These are phyloP conservation scores for Dasyurus viverrinus DNA, from an alignment of 2,113 vertebrate species.

Conservation along the genomic window DNA sequence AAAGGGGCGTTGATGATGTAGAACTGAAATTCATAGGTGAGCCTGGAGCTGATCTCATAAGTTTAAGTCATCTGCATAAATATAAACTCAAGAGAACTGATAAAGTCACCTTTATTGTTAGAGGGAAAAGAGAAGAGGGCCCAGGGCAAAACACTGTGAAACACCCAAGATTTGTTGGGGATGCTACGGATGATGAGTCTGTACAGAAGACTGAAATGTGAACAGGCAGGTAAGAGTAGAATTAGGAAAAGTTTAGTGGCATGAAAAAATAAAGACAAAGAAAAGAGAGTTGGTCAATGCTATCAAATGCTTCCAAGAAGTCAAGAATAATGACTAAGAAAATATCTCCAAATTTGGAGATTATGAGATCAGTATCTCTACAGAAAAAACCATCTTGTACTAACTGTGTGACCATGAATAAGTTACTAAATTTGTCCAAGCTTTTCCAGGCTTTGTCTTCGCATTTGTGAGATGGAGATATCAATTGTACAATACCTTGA, in stretches of 20 bases:
- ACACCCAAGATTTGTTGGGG: not conserved
- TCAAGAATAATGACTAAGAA: not conserved
- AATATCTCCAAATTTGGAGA: not conserved
- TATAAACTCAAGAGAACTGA: not conserved
- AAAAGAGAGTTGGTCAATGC: not conserved
- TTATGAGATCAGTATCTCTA: not conserved
- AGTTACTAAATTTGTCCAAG: not conserved
- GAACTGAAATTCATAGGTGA: not conserved
- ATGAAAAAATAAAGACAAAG: not conserved
- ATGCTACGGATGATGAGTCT: not conserved
- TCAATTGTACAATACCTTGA: not conserved
- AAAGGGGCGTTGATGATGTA: not conserved
- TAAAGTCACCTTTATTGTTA: not conserved
- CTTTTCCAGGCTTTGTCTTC: not conserved
- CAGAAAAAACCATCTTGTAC: not conserved
- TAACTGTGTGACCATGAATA: not conserved
- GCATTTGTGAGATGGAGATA: not conserved
- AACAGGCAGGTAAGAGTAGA: not conserved
- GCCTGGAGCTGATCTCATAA: not conserved
- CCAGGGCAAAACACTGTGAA: not conserved
- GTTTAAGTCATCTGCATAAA: not conserved
- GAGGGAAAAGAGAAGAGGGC: not conserved
- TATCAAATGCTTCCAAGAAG: not conserved
- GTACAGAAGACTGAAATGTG: not conserved
- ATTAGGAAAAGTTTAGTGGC: not conserved